A percentile compares a stretch with the other conserved stretches of the same genome.
phyloP scores from a whole-genome alignment of 1,140 invertebrate species.

The Mamestra configurata region DNA sequence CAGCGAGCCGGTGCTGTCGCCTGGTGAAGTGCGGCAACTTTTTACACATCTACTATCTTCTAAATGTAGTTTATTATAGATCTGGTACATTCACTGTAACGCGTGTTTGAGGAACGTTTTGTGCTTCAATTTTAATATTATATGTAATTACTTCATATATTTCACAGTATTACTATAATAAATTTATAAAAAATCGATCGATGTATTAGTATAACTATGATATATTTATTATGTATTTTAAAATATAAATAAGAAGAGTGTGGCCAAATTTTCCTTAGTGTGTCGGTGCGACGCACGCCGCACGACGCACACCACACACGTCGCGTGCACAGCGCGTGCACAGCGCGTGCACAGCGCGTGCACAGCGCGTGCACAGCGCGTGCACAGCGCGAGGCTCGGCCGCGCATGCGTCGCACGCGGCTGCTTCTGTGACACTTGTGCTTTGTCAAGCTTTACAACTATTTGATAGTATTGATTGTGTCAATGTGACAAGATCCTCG shows the following conservation, averaged over 20 bases:
- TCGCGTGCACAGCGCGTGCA: too few relatives aligned
- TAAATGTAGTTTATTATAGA: not conserved
- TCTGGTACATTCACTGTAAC: not conserved
- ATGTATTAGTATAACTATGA: not conserved
- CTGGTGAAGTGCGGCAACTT: not conserved
- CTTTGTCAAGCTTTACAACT: constrained; percentile 25
- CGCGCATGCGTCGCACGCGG: too few relatives aligned
- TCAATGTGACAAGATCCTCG: constrained; percentile 3
- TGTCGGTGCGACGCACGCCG: not conserved
- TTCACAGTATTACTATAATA: constrained; percentile 29
- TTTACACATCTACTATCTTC: not conserved
- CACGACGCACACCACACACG: too few relatives aligned
- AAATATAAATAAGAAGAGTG: constrained; percentile 35
- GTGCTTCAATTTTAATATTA: not conserved
- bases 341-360: too few relatives aligned
- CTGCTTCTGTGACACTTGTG: not conserved
- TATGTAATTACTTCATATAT: not conserved
- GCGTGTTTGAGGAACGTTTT: too few relatives aligned
- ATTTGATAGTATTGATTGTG: not conserved
- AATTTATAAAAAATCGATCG: not conserved
- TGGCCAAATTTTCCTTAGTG: constrained; percentile 78
- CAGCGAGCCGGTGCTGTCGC: too few relatives aligned
- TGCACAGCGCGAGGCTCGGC: too few relatives aligned
- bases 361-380: too few relatives aligned
- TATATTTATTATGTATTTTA: constrained; percentile 3